These are phyloP conservation scores for Teinopalpus imperialis DNA, from an alignment of 2,888 invertebrate species.

Conservation along the genomic window DNA sequence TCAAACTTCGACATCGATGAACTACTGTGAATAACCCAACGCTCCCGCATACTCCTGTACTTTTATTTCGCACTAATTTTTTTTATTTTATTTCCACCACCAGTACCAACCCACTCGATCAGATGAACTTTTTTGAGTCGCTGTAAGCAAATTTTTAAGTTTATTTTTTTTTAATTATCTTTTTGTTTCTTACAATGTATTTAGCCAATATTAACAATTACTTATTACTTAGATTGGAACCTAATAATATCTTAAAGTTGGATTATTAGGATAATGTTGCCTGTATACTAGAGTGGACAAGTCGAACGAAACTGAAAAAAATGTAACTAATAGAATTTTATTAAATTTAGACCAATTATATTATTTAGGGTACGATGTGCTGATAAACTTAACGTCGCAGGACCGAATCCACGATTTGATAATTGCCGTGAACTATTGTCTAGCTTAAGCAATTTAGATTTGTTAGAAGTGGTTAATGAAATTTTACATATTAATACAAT, in stretches of 20 bases:
- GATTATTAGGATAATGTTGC: no score
- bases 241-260: slow-evolving; percentile 29
- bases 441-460: no score
- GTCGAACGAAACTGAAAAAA: no score
- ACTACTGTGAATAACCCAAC: slow-evolving; percentile 10
- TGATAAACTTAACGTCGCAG: no score
- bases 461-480: no score
- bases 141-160: slow-evolving; percentile 70
- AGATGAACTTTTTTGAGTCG: slow-evolving; percentile 81
- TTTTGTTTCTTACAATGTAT: slow-evolving; percentile 30
- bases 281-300: not conserved
- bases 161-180: slow-evolving; percentile 36
- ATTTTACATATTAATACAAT: no score
- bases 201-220: slow-evolving; percentile 28
- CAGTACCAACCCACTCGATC: slow-evolving; percentile 81
- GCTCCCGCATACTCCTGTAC: not conserved
- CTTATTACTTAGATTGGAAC: slow-evolving; percentile 27
- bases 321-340: no score
- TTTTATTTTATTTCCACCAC: slow-evolving; percentile 54
- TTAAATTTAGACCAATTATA: no score
- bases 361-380: no score
- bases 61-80: slow-evolving; percentile 23
- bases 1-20: not conserved
- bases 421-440: no score
- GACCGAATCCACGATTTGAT: no score